Base-by-base conservation (phyloP, 2,888 invertebrate genomes). In the Ptychoptera albimana region DNA sequence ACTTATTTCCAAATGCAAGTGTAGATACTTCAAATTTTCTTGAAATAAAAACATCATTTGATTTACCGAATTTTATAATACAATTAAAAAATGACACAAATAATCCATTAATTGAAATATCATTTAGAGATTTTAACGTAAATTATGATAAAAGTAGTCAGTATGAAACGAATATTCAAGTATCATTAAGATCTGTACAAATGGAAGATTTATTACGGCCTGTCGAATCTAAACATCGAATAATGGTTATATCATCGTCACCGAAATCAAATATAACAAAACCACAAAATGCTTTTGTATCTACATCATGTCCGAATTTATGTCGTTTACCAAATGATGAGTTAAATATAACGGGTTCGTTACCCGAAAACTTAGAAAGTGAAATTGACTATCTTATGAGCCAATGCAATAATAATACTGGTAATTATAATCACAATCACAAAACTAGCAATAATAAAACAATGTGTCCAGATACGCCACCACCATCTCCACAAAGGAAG, bases 121-220 rank as follows among this genome's bases (percentile, higher is more conserved):
- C 83, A 1, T 85, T 91, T 65, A 69, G 82, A 37, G 87, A 92
- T 58, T 86, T 93, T 56, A 71, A 75, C 37, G 76, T 88, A 42
- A 75, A 75, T 41, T 84, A 82, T 57, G 79, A 81, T 49, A 77
- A 77, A 51, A 67, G 72, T 46, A 77, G 77, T 50, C 69, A 68
- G 15, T 74, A 74, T 53, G 80, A 83, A 59, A 85, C 83, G 4
- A 75, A 75, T 51, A 71, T 88, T 43, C 79, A 79, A 73, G 79
- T 88, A 11, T 80, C 86, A 0, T 67, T 94, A 8, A 77, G 85
- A 51, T 87, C 92, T 0, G 74, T 94, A 15, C 72, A 84, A 4
- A 87, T 94, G 83, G 92, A 93, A 61, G 93, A 94, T 66, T 70
- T 93, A 4, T 73, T 85, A 8, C 80, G 83, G 56, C 76, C 81